These are phyloP conservation scores for Typhlichthys subterraneus DNA, from an alignment of 2,797 vertebrate genomes.

Conservation along the genomic window DNA sequence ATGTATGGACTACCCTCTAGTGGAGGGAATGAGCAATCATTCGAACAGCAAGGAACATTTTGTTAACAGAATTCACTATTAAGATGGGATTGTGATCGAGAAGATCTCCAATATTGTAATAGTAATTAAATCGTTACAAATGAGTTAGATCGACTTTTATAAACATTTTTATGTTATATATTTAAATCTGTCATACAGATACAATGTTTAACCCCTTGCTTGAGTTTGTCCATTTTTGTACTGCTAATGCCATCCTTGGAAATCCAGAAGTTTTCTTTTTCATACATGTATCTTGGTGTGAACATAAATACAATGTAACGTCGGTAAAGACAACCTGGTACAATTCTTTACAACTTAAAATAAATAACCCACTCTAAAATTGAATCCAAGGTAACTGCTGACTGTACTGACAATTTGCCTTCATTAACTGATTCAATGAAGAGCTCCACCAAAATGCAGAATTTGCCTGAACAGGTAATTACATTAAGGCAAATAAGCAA, in stretches of 20 bases:
- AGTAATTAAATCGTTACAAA: conserved; percentile 18
- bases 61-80: neutral
- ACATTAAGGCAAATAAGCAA: conserved; percentile 52
- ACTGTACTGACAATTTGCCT: conserved; percentile 34
- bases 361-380: conserved; percentile 67
- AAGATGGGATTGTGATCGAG: neutral
- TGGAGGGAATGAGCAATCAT: conserved; percentile 40
- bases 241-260: conserved; percentile 41
- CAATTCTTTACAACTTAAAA: conserved; percentile 54
- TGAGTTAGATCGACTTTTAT: conserved; percentile 13
- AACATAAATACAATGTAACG: conserved; percentile 49
- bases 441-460: conserved; percentile 19
- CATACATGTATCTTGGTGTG: conserved; percentile 20
- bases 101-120: neutral
- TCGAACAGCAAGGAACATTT: neutral
- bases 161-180: conserved; percentile 64
- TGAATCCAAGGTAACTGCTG: conserved; percentile 39
- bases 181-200: conserved; percentile 62
- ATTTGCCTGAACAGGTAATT: conserved; percentile 49
- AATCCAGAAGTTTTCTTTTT: conserved; percentile 22
- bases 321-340: conserved; percentile 43
- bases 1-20: conserved; percentile 62
- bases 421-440: conserved; percentile 24
- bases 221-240: conserved; percentile 39
- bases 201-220: conserved; percentile 57